Evolutionary conservation across 1,140 invertebrate species (phyloP).

Genomic region (Drosophila parabipectinata): DNA sequence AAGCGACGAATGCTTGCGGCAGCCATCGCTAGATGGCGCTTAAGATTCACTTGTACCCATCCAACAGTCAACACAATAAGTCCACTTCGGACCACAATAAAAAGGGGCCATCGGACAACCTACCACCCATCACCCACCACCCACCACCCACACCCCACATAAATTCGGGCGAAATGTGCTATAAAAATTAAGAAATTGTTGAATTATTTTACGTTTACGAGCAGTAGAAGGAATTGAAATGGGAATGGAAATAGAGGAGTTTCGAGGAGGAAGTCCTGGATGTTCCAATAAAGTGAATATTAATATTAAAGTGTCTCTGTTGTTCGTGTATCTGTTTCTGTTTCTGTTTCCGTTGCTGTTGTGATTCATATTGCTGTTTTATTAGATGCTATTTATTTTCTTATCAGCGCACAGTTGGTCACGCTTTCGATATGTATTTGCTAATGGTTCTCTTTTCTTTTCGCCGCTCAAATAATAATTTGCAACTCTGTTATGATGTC

Average conservation of each 20-base stretch:
- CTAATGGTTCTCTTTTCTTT: conserved; percentile 68
- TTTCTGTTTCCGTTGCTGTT: conserved; percentile 16
- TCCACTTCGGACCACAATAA: conserved; percentile 42
- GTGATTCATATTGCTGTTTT: conserved; percentile 35
- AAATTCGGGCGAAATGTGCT: conserved; percentile 63
- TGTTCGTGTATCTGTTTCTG: conserved; percentile 14
- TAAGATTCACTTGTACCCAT: conserved; percentile 62
- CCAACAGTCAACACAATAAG: conserved; percentile 19
- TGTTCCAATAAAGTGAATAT: conserved; percentile 45
- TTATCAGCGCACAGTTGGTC: conserved; percentile 69
- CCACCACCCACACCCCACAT: conserved; percentile 29
- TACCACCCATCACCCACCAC: conserved; percentile 7
- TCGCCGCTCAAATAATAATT: conserved; percentile 70
- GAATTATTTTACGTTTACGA: conserved; percentile 76
- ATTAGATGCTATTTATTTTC: conserved; percentile 51
- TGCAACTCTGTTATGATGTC: conserved; percentile 72
- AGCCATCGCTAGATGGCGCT: conserved; percentile 66
- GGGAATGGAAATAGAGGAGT: too few relatives aligned
- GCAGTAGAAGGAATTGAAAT: conserved; percentile 1
- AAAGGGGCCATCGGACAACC: conserved; percentile 3
- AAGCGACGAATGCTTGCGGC: conserved; percentile 28
- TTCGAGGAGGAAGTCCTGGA: neutral
- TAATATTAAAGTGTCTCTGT: conserved; percentile 56
- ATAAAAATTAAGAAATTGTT: conserved; percentile 82
- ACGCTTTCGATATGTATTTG: conserved; percentile 72